Percentiles rank a stretch among this genome's conserved stretches.
Evolutionary conservation across 2,888 invertebrate species (phyloP).

Genomic region (Priocnemis perturbator): DNA sequence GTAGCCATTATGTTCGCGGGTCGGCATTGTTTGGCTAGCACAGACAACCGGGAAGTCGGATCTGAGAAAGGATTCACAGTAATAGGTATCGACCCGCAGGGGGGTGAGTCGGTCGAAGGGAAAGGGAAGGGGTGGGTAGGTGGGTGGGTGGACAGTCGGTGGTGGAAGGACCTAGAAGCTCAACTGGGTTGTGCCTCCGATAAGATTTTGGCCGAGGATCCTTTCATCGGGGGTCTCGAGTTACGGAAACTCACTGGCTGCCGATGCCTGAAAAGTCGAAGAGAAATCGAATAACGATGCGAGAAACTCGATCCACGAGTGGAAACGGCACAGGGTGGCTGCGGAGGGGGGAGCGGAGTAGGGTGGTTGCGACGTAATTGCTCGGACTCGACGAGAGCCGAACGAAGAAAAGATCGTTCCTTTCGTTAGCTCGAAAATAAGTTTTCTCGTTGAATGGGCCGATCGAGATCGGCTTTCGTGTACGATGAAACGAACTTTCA

Average conservation of each 20-base stretch:
- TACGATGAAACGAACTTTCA: conserved; percentile 44
- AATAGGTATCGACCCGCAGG: background rate
- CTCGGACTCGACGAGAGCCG: conserved; percentile 39
- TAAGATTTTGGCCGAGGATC: conserved; percentile 40
- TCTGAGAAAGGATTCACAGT: background rate
- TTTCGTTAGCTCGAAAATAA: conserved; percentile 56
- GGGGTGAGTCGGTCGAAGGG: too few relatives aligned
- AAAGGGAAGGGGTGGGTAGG: background rate
- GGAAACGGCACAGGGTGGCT: too few relatives aligned
- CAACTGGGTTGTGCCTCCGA: conserved; percentile 9
- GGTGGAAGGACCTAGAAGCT: too few relatives aligned
- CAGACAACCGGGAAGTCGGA: background rate
- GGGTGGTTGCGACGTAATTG: conserved; percentile 41
- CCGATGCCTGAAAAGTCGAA: conserved; percentile 15
- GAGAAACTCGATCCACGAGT: conserved; percentile 46
- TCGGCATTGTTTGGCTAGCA: conserved; percentile 22
- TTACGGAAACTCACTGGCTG: conserved; percentile 25
- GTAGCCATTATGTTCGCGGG: conserved; percentile 16
- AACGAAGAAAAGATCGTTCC: conserved; percentile 44
- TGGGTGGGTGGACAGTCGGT: too few relatives aligned
- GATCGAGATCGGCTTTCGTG: conserved; percentile 43
- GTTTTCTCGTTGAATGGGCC: conserved; percentile 47
- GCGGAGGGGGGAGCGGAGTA: too few relatives aligned
- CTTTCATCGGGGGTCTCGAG: conserved; percentile 39
- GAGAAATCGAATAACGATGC: conserved; percentile 52